Evolutionary conservation across 23 tunicate genomes (phyloP).

Genomic region (Trididemnum clinides): DNA sequence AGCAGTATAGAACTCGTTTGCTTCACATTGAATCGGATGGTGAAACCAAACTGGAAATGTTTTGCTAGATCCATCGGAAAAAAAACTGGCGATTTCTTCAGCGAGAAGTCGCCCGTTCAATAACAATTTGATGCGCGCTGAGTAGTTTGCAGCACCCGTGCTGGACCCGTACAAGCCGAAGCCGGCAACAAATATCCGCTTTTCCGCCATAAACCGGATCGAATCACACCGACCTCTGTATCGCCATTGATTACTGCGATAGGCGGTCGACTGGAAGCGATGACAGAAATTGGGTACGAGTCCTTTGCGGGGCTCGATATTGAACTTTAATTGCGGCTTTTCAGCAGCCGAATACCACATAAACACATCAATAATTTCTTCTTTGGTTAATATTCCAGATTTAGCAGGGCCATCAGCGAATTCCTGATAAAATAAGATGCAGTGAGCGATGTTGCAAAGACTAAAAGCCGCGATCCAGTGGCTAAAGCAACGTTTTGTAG

Average conservation of each 20-base stretch:
- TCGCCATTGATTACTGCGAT: slow-evolving; percentile 90
- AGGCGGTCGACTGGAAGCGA: slow-evolving; percentile 83
- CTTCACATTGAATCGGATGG: slow-evolving; percentile 87
- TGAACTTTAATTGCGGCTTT: slow-evolving; percentile 54
- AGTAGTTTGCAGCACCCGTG: slow-evolving; percentile 85
- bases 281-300: slow-evolving; percentile 71
- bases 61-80: slow-evolving; percentile 91
- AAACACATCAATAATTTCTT: slow-evolving; percentile 74
- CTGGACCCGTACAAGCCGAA: slow-evolving; percentile 89
- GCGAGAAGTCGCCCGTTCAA: slow-evolving; percentile 43
- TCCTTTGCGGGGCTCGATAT: slow-evolving; percentile 58
- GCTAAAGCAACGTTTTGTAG: too few species aligned
- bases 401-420: slow-evolving; percentile 91
- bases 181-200: slow-evolving; percentile 88
- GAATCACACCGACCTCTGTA: slow-evolving; percentile 94
- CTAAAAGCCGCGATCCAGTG: too few species aligned
- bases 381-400: slow-evolving; percentile 68
- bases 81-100: slow-evolving; percentile 60
- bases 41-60: slow-evolving; percentile 90
- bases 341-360: slow-evolving; percentile 76
- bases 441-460: too few species aligned
- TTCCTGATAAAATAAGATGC: slow-evolving; percentile 46
- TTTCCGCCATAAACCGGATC: slow-evolving; percentile 82
- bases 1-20: slow-evolving; percentile 78
- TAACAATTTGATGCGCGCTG: slow-evolving; percentile 54